Base-by-base conservation (phyloP, 2,888 invertebrate species). In the Pseudococcus longispinus region DNA sequence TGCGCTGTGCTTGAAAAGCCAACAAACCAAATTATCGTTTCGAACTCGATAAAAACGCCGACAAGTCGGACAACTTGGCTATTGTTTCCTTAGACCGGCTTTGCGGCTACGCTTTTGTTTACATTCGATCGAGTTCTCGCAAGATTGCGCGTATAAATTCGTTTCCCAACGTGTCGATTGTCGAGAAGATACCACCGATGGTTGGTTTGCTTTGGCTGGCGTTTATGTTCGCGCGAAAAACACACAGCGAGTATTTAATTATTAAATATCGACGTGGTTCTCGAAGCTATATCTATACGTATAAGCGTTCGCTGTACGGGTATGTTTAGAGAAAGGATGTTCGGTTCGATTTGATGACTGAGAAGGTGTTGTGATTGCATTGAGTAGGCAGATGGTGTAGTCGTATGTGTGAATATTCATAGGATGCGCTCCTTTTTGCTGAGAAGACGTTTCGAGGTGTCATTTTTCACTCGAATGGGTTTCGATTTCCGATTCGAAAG, bases 21-120 rank as follows among this genome's bases (percentile, higher is more conserved):
- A 70, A 70, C 70, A 70, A 70, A 70, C 70, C 70, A 70, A 70
- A 70, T 70, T 70, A 70, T 70, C 29, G 70, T 70, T 70, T 70
- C 29, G 70, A 70, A 29, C 70, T 70, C 70, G 70, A 70, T 70
- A 70, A 70, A 70, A 70, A 70, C 70, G 70, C 70, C 26, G 70
- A 70, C 70, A 70, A 70, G 70, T 70, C 29, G 9, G 70, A 70
- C 70, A 70, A 70, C 70, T 37, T 29, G 70, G 70, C 70, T 29
- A 70, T 70, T 70, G 70, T 70, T 70, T 70, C 29, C 70, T 70
- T 29, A 0, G 70, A 26, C 29, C 29, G 70, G 13, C 29, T 29
- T n/a, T n/a, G 11, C 23, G 18, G 70, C 37, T 9, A 9, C 5
- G 37, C 26, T 29, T 70, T 70, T 70, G 29, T 70, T 26, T 70